Evolutionary conservation across 1,140 invertebrate genomes (phyloP).

Genomic region (Eumaeus atala): DNA sequence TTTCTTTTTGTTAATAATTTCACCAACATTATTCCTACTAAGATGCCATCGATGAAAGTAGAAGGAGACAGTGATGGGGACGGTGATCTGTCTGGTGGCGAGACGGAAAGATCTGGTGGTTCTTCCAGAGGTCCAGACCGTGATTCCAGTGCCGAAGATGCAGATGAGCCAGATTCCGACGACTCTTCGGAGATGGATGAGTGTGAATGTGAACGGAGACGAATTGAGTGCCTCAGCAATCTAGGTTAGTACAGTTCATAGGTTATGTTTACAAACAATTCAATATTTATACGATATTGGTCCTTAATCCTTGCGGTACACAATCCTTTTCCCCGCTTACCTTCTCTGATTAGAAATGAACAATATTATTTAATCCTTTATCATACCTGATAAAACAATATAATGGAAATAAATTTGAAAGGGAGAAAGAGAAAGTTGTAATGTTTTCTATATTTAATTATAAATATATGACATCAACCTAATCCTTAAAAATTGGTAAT

Average conservation of each 20-base stretch:
- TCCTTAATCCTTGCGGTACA: constrained; percentile 28
- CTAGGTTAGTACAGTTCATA: constrained; percentile 70
- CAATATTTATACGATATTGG: constrained; percentile 23
- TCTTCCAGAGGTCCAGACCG: constrained; percentile 77
- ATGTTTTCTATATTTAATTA: not conserved
- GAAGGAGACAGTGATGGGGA: constrained; percentile 75
- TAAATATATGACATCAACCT: too few species aligned
- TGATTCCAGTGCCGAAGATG: constrained; percentile 82
- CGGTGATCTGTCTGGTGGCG: constrained; percentile 77
- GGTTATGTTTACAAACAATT: constrained; percentile 72
- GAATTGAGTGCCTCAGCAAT: constrained; percentile 89
- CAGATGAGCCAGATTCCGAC: constrained; percentile 83
- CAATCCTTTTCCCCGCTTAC: not conserved
- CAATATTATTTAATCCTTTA: too few species aligned
- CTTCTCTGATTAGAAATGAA: not conserved
- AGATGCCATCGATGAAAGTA: constrained; percentile 75
- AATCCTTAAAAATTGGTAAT: too few species aligned
- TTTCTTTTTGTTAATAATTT: too few species aligned
- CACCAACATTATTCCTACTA: too few species aligned
- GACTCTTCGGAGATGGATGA: constrained; percentile 94
- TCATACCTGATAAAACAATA: not conserved
- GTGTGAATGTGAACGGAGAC: constrained; percentile 89
- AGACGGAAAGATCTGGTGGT: constrained; percentile 77
- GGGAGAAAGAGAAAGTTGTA: not conserved
- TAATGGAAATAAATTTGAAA: not conserved